These are phyloP conservation scores for Pseudomyrmex gracilis DNA, from an alignment of 1,140 invertebrate species.

Conservation along the genomic window DNA sequence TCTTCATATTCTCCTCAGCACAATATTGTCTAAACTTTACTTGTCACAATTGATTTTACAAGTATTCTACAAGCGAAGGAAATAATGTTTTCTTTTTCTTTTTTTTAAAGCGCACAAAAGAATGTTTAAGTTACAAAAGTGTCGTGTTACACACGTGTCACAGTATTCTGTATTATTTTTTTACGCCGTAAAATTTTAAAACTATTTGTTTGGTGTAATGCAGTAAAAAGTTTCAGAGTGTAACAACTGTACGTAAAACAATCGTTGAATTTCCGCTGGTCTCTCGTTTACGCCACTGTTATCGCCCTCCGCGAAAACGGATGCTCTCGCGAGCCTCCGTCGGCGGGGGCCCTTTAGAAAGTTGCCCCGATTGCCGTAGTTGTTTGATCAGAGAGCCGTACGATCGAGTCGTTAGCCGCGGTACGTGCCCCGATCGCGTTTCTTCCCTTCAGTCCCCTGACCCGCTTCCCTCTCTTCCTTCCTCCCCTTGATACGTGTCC, in stretches of 20 bases:
- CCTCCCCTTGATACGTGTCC: slow-evolving; percentile 18
- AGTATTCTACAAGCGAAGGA: background rate
- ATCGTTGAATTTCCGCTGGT: background rate
- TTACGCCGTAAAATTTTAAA: background rate
- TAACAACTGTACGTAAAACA: too few species aligned
- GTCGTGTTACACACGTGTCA: background rate
- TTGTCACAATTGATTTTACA: background rate
- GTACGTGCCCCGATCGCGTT: slow-evolving; percentile 69
- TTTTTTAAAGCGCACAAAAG: background rate
- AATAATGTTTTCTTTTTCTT: too few species aligned
- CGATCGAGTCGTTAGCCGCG: slow-evolving; percentile 70
- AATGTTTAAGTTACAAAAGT: background rate
- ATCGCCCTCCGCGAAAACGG: slow-evolving; percentile 45
- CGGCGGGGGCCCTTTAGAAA: slow-evolving; percentile 66
- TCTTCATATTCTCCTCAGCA: slow-evolving; percentile 12
- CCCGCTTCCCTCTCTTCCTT: background rate
- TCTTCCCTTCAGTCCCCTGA: slow-evolving; percentile 1
- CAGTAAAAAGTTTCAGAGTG: background rate
- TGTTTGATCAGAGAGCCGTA: slow-evolving; percentile 73
- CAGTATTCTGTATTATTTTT: background rate
- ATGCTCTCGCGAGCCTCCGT: slow-evolving; percentile 50
- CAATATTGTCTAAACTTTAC: slow-evolving; percentile 23
- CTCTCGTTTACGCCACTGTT: slow-evolving; percentile 33
- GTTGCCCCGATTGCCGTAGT: slow-evolving; percentile 61
- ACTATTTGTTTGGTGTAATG: background rate